These are phyloP conservation scores for Pycnomerus fuliginosus DNA, from an alignment of 2,888 invertebrate species.

Conservation along the genomic window DNA sequence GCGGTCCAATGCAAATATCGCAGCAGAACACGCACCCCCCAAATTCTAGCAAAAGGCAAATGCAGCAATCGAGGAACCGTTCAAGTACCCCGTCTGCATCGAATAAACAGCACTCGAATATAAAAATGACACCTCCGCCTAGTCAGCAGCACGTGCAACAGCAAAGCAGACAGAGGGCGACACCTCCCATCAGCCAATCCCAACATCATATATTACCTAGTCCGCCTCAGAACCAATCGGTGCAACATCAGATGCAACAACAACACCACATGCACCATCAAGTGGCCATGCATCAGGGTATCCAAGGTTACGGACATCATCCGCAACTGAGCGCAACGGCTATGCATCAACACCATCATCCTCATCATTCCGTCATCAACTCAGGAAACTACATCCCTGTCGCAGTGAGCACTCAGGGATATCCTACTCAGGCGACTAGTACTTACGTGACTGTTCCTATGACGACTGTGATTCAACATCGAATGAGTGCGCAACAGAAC, in stretches of 20 bases:
- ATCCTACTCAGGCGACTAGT: slow-evolving; percentile 58
- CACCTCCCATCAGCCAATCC: slow-evolving; percentile 47
- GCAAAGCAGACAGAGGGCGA: slow-evolving; percentile 43
- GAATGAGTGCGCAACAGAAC: slow-evolving; percentile 58
- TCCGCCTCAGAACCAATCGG: slow-evolving; percentile 41
- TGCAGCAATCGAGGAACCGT: slow-evolving; percentile 44
- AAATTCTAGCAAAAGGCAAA: slow-evolving; percentile 46
- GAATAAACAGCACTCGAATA: slow-evolving; percentile 44
- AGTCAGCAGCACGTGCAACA: slow-evolving; percentile 36
- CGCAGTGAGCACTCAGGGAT: slow-evolving; percentile 60
- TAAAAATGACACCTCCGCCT: slow-evolving; percentile 49
- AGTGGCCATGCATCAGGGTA: slow-evolving; percentile 50
- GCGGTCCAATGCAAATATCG: slow-evolving; percentile 16
- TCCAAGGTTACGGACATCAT: slow-evolving; percentile 44
- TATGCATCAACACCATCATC: slow-evolving; percentile 49
- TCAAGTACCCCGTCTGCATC: slow-evolving; percentile 46
- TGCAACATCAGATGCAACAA: slow-evolving; percentile 42
- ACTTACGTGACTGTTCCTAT: slow-evolving; percentile 67
- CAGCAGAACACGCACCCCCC: slow-evolving; percentile 46
- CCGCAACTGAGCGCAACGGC: slow-evolving; percentile 37
- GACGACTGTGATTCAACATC: slow-evolving; percentile 64
- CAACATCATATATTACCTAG: slow-evolving; percentile 48
- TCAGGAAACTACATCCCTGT: slow-evolving; percentile 58
- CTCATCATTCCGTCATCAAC: slow-evolving; percentile 50
- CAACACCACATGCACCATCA: slow-evolving; percentile 50